phyloP scores from a whole-genome alignment of 2,113 vertebrate genomes.

The Elanoides forficatus region DNA sequence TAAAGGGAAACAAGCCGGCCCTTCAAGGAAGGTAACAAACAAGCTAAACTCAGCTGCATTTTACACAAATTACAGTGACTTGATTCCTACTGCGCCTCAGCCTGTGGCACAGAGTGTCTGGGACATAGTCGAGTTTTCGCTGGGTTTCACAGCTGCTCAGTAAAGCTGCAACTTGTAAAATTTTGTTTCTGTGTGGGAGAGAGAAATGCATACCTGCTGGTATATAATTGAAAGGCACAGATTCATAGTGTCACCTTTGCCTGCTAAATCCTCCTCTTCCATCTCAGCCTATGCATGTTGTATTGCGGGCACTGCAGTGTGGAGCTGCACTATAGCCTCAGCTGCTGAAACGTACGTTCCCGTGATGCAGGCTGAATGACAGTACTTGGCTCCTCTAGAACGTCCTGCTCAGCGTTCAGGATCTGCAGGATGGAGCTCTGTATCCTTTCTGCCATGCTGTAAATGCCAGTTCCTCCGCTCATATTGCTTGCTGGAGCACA shows the following conservation, averaged over 20 bases:
- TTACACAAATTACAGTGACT: neutral
- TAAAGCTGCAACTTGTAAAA: neutral
- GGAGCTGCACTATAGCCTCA: neutral
- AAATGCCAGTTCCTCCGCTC: neutral
- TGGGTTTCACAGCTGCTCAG: neutral
- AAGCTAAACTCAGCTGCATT: neutral
- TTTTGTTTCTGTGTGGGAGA: neutral
- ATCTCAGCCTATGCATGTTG: neutral
- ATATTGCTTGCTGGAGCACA: neutral
- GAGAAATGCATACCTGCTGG: neutral
- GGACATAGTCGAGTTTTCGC: neutral
- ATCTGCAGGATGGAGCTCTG: neutral
- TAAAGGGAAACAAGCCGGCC: conserved; percentile 15
- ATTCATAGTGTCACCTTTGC: neutral
- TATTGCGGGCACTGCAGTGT: neutral
- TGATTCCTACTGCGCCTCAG: neutral
- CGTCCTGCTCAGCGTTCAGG: neutral
- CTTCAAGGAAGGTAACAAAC: conserved; percentile 18
- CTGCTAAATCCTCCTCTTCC: neutral
- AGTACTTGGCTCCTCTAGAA: neutral
- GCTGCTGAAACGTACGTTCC: neutral
- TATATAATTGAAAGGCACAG: neutral
- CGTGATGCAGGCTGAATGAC: neutral
- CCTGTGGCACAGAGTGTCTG: neutral
- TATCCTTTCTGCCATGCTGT: neutral